Percentiles rank a stretch among this genome's conserved stretches.
phyloP scores from a whole-genome alignment of 1,140 invertebrate genomes.

The Phortica variegata region DNA sequence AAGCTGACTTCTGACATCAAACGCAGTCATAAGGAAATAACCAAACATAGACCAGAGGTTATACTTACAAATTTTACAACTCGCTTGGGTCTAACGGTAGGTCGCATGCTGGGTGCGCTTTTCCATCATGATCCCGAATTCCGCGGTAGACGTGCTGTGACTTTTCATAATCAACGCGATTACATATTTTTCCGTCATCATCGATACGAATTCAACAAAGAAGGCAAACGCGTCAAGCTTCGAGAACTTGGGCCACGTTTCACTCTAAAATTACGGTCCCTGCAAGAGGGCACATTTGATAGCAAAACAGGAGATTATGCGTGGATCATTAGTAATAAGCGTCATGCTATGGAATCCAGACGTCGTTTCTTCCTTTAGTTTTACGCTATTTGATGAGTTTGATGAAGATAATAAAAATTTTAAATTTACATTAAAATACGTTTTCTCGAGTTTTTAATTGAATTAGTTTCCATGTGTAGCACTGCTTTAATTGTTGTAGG shows the following conservation, averaged over 20 bases:
- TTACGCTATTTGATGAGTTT: too few relatives aligned
- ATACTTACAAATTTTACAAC: conserved; percentile 97
- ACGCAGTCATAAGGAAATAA: conserved; percentile 76
- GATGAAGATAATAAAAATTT: too few relatives aligned
- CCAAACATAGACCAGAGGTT: conserved; percentile 87
- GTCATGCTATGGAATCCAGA: conserved; percentile 89
- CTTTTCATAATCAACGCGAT: conserved; percentile 98
- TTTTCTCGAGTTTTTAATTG: not conserved
- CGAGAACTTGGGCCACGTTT: conserved; percentile 94
- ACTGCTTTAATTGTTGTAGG: not conserved
- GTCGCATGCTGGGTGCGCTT: conserved; percentile 90
- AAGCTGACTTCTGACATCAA: conserved; percentile 79
- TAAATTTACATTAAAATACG: conserved; percentile 6
- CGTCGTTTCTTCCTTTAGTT: conserved; percentile 83
- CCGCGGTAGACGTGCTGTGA: conserved; percentile 86
- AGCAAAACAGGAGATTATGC: conserved; percentile 95
- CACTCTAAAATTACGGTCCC: conserved; percentile 86
- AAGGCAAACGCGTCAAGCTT: conserved; percentile 78
- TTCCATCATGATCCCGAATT: conserved; percentile 98
- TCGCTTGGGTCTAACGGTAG: conserved; percentile 83
- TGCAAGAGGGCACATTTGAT: conserved; percentile 97
- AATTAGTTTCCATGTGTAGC: too few relatives aligned
- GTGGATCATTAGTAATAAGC: conserved; percentile 89
- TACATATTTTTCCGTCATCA: conserved; percentile 99
- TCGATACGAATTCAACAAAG: conserved; percentile 89